Evolutionary conservation across 2,888 invertebrate species (phyloP).

Genomic region (Capitulum mitella): DNA sequence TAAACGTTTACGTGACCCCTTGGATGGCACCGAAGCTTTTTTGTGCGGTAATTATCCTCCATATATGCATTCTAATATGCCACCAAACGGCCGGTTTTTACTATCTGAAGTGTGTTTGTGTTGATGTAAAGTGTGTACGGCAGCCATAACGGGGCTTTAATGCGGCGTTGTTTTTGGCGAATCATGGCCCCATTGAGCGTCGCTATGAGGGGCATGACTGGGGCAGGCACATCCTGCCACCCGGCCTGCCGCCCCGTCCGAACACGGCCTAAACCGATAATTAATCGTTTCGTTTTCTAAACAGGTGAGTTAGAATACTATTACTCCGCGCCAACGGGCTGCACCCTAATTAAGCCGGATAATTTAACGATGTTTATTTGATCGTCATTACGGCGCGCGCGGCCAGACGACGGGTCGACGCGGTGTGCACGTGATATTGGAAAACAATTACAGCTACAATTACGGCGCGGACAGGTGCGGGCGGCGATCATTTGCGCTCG

Average conservation of each 20-base stretch:
- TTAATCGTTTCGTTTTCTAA: constrained; percentile 21
- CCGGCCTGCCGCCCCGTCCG: background rate
- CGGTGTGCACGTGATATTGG: background rate
- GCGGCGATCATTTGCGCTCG: constrained; percentile 5
- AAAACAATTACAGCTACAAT: constrained; percentile 4
- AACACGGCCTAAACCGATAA: background rate
- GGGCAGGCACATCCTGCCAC: background rate
- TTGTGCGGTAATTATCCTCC: background rate
- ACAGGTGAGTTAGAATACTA: constrained; percentile 23
- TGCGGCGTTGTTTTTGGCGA: background rate
- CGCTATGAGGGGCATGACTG: background rate
- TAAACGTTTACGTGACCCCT: background rate
- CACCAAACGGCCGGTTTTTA: background rate
- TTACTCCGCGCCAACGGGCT: background rate
- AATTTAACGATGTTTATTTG: constrained; percentile 19
- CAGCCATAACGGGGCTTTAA: background rate
- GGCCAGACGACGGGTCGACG: background rate
- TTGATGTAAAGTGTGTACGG: background rate
- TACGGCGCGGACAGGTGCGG: constrained; percentile 2
- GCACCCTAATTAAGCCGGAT: constrained; percentile 9
- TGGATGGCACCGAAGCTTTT: background rate
- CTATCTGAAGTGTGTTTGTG: background rate
- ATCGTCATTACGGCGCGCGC: constrained; percentile 5
- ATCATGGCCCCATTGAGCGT: background rate
- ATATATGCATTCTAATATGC: background rate